Conservation (phyloP, 2,797 vertebrate genomes). For the Tokudaia muenninki region DNA sequence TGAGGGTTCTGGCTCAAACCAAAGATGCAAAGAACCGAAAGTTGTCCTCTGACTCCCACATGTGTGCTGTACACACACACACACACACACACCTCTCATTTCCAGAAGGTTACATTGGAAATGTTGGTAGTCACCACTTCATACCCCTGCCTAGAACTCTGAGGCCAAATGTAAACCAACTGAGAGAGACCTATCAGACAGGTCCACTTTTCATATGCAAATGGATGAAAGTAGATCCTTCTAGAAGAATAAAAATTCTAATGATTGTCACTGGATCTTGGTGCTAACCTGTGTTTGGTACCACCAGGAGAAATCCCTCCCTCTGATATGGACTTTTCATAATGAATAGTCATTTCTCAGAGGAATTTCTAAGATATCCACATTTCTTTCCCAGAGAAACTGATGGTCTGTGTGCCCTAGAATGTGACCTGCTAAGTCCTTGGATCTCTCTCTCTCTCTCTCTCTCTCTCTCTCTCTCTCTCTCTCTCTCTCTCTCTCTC, state of each 20-base stretch:
- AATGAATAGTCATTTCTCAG: background rate
- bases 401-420: slow-evolving; percentile 16
- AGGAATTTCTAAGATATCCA: background rate
- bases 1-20: background rate
- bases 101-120: background rate
- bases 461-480: background rate
- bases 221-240: slow-evolving; percentile 32
- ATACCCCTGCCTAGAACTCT: slow-evolving; percentile 6
- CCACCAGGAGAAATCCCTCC: slow-evolving; percentile 13
- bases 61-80: background rate
- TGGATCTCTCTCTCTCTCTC: background rate
- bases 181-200: background rate
- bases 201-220: slow-evolving; percentile 13
- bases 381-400: slow-evolving; percentile 55
- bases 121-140: background rate
- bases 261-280: background rate
- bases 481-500: too few species aligned
- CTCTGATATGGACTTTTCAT: background rate
- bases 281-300: slow-evolving; percentile 18
- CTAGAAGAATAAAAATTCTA: slow-evolving; percentile 32
- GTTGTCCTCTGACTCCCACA: background rate
- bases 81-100: background rate
- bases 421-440: slow-evolving; percentile 64
- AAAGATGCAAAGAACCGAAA: background rate
- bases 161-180: slow-evolving; percentile 58